These are phyloP conservation scores for Pantherophis alleghaniensis DNA, from an alignment of 2,797 vertebrate genomes.

Conservation along the genomic window DNA sequence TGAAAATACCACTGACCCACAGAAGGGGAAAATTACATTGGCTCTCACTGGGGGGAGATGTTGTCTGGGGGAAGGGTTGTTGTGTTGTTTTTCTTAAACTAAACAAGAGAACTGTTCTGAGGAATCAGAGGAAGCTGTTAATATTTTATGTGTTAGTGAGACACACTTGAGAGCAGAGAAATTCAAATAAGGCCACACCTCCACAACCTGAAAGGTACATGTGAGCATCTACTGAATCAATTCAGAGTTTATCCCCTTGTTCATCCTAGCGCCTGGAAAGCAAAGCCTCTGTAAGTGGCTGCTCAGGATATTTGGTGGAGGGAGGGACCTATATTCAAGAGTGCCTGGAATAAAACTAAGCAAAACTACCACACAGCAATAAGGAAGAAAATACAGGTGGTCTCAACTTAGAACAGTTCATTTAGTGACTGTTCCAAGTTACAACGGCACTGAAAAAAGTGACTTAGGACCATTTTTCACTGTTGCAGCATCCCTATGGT, in stretches of 20 bases:
- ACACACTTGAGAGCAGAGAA: background rate
- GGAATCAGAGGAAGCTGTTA: slow-evolving; percentile 21
- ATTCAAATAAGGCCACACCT: slow-evolving; percentile 14
- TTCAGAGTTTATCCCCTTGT: background rate
- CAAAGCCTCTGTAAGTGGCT: background rate
- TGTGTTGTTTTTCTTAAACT: background rate
- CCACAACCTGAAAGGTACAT: background rate
- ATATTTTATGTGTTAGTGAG: slow-evolving; percentile 25
- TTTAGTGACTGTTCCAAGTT: background rate
- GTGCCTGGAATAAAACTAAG: background rate
- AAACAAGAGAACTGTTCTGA: background rate
- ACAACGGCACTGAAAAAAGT: background rate
- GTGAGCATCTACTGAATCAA: background rate
- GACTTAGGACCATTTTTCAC: background rate
- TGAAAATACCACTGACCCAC: slow-evolving; percentile 50
- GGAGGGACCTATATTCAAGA: background rate
- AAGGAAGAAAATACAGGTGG: background rate
- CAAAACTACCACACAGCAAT: background rate
- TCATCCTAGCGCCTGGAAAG: background rate
- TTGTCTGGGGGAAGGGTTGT: slow-evolving; percentile 3
- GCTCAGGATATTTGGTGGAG: background rate
- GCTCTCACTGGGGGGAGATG: background rate
- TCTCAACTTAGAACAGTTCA: background rate
- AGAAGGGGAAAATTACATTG: slow-evolving; percentile 33
- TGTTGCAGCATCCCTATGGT: background rate